Base-by-base conservation (phyloP, 2,113 vertebrate genomes). In the Condylura cristata region DNA sequence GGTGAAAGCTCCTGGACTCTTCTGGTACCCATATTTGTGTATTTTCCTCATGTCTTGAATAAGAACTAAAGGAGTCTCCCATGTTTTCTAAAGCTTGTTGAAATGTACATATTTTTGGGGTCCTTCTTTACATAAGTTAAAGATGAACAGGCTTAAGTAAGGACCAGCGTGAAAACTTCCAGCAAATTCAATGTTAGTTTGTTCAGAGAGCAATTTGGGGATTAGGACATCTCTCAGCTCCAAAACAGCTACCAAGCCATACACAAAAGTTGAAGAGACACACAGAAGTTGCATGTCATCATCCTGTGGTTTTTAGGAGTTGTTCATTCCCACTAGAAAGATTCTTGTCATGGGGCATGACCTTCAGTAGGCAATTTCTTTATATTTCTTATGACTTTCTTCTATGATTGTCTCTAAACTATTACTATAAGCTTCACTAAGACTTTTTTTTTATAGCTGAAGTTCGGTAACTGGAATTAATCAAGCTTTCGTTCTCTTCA, bases 351-450 rank as follows among this genome's bases (percentile, higher is more conserved):
- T 32, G 37, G 66, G 37, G 44, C 85, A 93, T 78, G 61, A 28
- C 13, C 44, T 96, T 92, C 48, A n/a, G 17, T 41, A 83, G 37
- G 90, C 48, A 72, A 76, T n/a, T 72, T 92, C 61, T 95, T 79
- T 90, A 58, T 56, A 66, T 61, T 94, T 91, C 68, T 91, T 81
- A 32, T 0, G 2, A 8, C n/a, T 34, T 8, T 70, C 30, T 60
- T 74, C n/a, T 17, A 61, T 58, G 30, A 74, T 86, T 85, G 16
- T 26, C 11, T 60, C 51, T 83, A 81, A 68, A 2, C 61, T 90
- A 89, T 63, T 41, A 90, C 76, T 86, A 58, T 41, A 34, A 86
- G 86, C 51, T 65, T 51, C 68, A 65, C 28, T 65, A 81, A 66
- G 48, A 28, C 20, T 66, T 63, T 95, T 93, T 94, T 87, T 85